Evolutionary conservation across 1,140 invertebrate genomes (phyloP).

Genomic region (Pseudomyrmex sp.): DNA sequence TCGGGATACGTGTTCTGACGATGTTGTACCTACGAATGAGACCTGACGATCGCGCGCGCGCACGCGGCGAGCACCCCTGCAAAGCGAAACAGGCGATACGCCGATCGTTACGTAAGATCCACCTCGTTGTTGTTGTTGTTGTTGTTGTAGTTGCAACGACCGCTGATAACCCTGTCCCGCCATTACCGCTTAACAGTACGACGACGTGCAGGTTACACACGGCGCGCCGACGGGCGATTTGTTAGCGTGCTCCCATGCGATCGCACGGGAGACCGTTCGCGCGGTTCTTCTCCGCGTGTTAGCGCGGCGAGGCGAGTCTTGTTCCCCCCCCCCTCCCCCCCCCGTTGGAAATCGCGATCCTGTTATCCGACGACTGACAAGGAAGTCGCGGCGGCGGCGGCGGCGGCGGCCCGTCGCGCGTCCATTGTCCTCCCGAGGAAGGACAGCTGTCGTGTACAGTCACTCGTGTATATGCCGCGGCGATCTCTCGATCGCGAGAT

Average conservation of each 20-base stretch:
- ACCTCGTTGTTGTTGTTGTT: conserved; percentile 47
- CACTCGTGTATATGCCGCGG: conserved; percentile 6
- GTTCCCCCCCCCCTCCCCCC: neutral
- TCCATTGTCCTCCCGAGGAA: conserved; percentile 29
- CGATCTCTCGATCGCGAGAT: conserved; percentile 43
- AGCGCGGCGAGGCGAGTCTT: neutral
- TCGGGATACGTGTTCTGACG: conserved; percentile 29
- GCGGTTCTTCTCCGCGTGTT: conserved; percentile 10
- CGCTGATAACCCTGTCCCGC: conserved; percentile 50
- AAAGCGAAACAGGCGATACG: conserved; percentile 51
- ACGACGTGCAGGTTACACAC: conserved; percentile 54
- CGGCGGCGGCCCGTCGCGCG: neutral
- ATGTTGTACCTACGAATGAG: conserved; percentile 4
- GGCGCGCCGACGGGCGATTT: conserved; percentile 58
- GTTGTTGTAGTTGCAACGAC: conserved; percentile 36
- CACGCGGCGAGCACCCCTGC: conserved; percentile 55
- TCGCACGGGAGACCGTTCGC: neutral
- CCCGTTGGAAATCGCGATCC: conserved; percentile 11
- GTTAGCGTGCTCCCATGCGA: conserved; percentile 40
- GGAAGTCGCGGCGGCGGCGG: conserved; percentile 21
- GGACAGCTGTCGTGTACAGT: conserved; percentile 24
- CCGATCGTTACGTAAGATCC: conserved; percentile 60
- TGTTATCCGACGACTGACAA: conserved; percentile 40
- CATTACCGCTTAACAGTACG: conserved; percentile 63
- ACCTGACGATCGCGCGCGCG: neutral